Evolutionary conservation across 2,113 vertebrate genomes (phyloP).

Genomic region (Prunella himalayana): DNA sequence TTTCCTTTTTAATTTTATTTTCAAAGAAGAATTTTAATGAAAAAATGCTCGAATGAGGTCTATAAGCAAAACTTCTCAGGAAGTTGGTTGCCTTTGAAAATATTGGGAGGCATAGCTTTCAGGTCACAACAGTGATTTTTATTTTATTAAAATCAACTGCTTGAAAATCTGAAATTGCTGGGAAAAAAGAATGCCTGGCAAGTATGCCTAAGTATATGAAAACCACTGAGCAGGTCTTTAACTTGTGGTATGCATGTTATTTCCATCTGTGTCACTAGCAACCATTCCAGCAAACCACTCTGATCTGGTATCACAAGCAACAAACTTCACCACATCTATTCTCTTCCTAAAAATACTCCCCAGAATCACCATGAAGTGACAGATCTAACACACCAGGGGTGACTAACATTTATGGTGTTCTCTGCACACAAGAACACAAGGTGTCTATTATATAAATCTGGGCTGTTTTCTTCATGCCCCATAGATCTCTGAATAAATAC

Average conservation of each 20-base stretch:
- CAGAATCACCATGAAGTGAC: background rate
- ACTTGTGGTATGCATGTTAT: background rate
- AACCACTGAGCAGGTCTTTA: background rate
- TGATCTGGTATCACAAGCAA: background rate
- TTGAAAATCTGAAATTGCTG: background rate
- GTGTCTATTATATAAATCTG: background rate
- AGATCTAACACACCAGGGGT: background rate
- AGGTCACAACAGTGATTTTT: background rate
- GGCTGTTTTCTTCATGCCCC: background rate
- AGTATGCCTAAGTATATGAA: background rate
- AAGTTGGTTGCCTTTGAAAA: background rate
- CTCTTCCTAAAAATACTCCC: background rate
- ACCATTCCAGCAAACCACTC: background rate
- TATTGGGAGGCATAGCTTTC: background rate
- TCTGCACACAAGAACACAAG: background rate
- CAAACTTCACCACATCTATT: background rate
- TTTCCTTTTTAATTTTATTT: background rate
- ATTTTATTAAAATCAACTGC: constrained; percentile 9
- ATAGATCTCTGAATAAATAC: background rate
- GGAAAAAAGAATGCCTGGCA: background rate
- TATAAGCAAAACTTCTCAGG: background rate
- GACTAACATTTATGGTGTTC: background rate
- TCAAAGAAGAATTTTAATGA: background rate
- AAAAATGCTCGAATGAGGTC: background rate
- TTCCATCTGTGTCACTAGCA: constrained; percentile 18